Conservation (phyloP, 2,888 invertebrate species). For the Xanthia icteritia region DNA sequence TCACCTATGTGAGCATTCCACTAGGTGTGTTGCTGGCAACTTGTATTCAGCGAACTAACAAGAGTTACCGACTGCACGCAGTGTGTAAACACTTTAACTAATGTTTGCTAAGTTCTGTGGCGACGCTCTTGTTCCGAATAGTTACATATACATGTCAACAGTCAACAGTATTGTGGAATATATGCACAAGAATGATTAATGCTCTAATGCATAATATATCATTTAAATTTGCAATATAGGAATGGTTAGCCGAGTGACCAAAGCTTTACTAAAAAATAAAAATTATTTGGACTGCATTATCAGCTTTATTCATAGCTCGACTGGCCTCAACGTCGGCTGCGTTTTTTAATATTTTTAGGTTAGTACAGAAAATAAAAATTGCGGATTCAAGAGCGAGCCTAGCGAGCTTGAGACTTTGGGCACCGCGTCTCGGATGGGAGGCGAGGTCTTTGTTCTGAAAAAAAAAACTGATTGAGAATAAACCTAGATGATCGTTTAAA, state of each 20-base stretch:
- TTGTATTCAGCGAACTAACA: conserved; percentile 44
- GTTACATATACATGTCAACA: conserved; percentile 16
- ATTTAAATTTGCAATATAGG: background rate
- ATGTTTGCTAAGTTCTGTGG: conserved; percentile 29
- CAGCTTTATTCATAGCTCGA: background rate
- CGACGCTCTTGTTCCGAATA: conserved; percentile 15
- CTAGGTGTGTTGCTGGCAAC: conserved; percentile 28
- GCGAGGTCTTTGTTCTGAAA: too few species aligned
- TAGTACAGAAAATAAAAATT: too few species aligned
- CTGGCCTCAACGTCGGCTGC: too few species aligned
- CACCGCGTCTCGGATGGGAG: too few species aligned
- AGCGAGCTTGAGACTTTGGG: too few species aligned
- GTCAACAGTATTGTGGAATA: background rate
- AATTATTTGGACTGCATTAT: background rate
- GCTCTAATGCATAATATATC: too few species aligned
- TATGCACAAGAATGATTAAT: background rate
- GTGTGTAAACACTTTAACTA: conserved; percentile 34
- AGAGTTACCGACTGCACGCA: conserved; percentile 42
- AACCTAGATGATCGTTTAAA: too few species aligned
- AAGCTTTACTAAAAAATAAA: background rate
- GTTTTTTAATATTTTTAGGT: too few species aligned
- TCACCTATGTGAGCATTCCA: conserved; percentile 22
- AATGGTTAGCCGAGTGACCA: background rate
- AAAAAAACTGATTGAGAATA: too few species aligned
- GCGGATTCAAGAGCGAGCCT: too few species aligned